Conservation (phyloP, 2,113 vertebrate genomes). For the Pseudopodoces humilis region DNA sequence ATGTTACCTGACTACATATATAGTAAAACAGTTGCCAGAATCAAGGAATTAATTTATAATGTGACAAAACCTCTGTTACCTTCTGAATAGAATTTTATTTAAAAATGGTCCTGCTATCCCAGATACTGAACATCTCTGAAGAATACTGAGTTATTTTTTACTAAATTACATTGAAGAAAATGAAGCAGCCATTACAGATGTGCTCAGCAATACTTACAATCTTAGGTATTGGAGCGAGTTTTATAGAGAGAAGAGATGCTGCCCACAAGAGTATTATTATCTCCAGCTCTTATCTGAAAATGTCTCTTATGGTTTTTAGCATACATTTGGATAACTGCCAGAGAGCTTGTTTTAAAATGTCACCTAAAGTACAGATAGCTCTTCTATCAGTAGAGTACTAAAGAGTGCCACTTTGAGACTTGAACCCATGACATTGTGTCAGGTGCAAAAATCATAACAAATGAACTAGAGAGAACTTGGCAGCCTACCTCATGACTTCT, state of each 20-base stretch:
- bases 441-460: constrained; percentile 30
- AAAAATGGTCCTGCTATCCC: not conserved
- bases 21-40: not conserved
- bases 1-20: not conserved
- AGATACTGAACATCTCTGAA: not conserved
- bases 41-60: not conserved
- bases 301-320: constrained; percentile 30
- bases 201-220: not conserved
- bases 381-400: not conserved
- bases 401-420: not conserved
- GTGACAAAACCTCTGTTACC: not conserved
- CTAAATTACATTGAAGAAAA: not conserved
- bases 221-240: not conserved
- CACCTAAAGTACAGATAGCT: constrained; percentile 26
- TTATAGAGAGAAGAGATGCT: not conserved
- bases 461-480: constrained; percentile 7
- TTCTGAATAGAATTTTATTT: not conserved
- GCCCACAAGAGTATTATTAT: not conserved
- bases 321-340: constrained; percentile 41
- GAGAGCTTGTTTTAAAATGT: constrained; percentile 50
- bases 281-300: constrained; percentile 17
- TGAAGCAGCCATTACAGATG: not conserved
- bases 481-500: constrained; percentile 1
- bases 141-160: not conserved
- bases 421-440: constrained; percentile 27